Evolutionary conservation across 2,113 vertebrate genomes (phyloP).

Genomic region (Herpetotheres cachinnans): DNA sequence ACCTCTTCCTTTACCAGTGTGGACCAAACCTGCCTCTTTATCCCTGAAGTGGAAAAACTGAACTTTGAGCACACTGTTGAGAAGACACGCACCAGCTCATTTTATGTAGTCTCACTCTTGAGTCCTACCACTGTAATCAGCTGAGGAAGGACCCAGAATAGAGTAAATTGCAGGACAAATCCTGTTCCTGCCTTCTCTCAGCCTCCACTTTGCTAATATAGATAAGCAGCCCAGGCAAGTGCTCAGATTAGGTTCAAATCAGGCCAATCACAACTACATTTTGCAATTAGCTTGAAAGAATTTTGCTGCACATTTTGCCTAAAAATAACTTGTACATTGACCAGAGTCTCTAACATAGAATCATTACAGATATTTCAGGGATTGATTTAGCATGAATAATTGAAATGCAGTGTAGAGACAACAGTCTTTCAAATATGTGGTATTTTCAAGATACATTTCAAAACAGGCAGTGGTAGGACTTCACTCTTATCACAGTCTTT

Average conservation of each 20-base stretch:
- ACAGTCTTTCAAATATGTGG: slow-evolving; percentile 4
- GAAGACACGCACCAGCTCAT: not conserved
- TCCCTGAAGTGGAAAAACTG: not conserved
- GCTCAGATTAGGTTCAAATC: slow-evolving; percentile 11
- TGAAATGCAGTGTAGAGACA: slow-evolving; percentile 21
- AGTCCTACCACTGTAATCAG: not conserved
- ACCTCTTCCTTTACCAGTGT: not conserved
- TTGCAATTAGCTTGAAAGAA: slow-evolving; percentile 38
- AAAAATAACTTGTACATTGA: slow-evolving; percentile 65
- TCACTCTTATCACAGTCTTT: not conserved
- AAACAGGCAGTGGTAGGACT: not conserved
- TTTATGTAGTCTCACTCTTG: not conserved
- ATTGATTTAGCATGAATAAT: slow-evolving; percentile 63
- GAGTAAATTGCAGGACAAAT: not conserved
- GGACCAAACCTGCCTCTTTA: not conserved
- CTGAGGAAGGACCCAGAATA: not conserved
- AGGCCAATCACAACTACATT: slow-evolving; percentile 10
- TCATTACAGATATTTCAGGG: slow-evolving; percentile 56
- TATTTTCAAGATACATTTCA: not conserved
- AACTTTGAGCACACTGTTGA: not conserved
- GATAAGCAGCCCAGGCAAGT: not conserved
- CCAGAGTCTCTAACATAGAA: not conserved
- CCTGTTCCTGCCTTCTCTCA: not conserved
- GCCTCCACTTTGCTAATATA: not conserved
- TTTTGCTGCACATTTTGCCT: slow-evolving; percentile 44